Percentiles rank a stretch among this genome's conserved stretches.
These are phyloP conservation scores for Helicolenus hilgendorfi DNA, from an alignment of 2,797 vertebrate genomes.

Conservation along the genomic window DNA sequence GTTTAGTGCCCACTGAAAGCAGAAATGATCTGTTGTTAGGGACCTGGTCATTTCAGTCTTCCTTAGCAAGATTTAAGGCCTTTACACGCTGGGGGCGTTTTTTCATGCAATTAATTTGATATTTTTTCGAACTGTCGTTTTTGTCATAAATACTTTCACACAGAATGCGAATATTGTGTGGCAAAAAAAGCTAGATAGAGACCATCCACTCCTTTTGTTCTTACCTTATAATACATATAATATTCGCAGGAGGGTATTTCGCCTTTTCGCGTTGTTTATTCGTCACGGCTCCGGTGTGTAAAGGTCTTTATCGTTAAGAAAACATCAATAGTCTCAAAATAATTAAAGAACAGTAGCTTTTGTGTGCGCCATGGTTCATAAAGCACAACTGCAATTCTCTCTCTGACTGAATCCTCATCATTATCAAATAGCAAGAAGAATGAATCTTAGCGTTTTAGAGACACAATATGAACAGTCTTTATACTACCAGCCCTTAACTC, in stretches of 20 bases:
- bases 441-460: neutral
- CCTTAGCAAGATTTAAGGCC: neutral
- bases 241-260: neutral
- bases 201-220: neutral
- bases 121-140: too few species aligned
- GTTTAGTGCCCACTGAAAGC: neutral
- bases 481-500: neutral
- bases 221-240: neutral
- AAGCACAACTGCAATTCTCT: neutral
- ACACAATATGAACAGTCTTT: neutral
- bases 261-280: neutral
- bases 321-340: neutral
- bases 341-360: neutral
- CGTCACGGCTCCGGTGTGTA: neutral
- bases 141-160: too few species aligned
- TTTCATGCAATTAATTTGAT: too few species aligned
- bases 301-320: neutral
- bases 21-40: neutral
- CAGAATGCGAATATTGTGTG: too few species aligned
- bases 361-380: neutral
- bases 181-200: too few species aligned
- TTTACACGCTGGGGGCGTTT: too few species aligned
- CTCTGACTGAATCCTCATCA: neutral
- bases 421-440: neutral
- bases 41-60: neutral